phyloP scores from a whole-genome alignment of 2,797 vertebrate genomes.

The Muraenolepis orangiensis region DNA sequence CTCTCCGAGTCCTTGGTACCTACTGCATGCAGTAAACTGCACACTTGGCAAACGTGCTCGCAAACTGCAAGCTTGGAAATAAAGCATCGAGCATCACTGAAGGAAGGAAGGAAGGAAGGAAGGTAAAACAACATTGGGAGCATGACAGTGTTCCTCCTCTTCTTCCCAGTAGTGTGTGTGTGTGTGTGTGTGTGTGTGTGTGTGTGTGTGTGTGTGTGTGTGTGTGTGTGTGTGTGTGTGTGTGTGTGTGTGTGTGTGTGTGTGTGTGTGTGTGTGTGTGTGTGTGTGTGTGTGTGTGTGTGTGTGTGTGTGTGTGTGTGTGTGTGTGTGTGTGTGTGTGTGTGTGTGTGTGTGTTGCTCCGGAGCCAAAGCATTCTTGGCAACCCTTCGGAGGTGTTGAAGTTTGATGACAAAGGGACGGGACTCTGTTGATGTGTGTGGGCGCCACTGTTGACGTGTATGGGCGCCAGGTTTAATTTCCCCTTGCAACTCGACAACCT shows the following conservation, averaged over 20 bases:
- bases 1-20: not conserved
- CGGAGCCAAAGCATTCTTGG: constrained; percentile 39
- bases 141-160: not conserved
- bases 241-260: constrained; percentile 9
- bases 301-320: constrained; percentile 1
- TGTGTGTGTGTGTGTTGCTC: constrained; percentile 11
- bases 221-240: constrained; percentile 1
- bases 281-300: constrained; percentile 9
- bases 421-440: no score
- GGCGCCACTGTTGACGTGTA: constrained; percentile 51
- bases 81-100: not conserved
- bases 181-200: constrained; percentile 1
- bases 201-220: constrained; percentile 9
- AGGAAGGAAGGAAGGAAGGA: no score
- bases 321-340: constrained; percentile 9
- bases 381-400: constrained; percentile 31
- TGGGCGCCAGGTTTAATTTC: constrained; percentile 37
- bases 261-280: constrained; percentile 1
- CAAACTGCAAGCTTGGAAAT: not conserved
- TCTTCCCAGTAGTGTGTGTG: constrained; percentile 1
- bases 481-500: constrained; percentile 29
- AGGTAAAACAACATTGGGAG: not conserved
- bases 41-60: not conserved
- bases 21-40: not conserved
- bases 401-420: constrained; percentile 44